Conservation (phyloP, 2,888 invertebrate genomes). For the Luperina testacea region DNA sequence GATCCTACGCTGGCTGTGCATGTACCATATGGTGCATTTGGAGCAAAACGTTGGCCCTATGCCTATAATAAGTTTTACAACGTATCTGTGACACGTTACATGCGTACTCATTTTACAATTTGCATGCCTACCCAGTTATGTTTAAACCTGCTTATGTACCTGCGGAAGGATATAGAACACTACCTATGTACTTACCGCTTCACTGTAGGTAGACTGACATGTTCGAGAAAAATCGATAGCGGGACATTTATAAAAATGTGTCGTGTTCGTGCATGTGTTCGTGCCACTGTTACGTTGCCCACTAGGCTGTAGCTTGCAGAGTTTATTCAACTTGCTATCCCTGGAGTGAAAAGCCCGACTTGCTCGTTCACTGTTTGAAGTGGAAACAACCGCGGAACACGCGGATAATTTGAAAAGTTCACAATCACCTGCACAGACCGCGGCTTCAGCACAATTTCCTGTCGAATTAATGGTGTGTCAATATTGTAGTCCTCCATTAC, state of each 20-base stretch:
- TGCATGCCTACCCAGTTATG: not conserved
- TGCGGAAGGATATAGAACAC: conserved; percentile 11
- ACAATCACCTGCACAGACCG: conserved; percentile 87
- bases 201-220: conserved; percentile 39
- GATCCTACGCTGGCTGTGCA: conserved; percentile 53
- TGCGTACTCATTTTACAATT: conserved; percentile 5
- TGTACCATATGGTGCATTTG: conserved; percentile 57
- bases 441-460: conserved; percentile 89
- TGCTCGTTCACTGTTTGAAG: conserved; percentile 77
- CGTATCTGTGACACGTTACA: conserved; percentile 6
- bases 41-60: conserved; percentile 58
- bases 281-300: conserved; percentile 52
- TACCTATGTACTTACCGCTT: conserved; percentile 18
- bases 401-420: conserved; percentile 90
- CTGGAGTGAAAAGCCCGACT: conserved; percentile 71
- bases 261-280: conserved; percentile 56
- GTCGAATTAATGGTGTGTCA: conserved; percentile 90
- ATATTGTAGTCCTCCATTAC: conserved; percentile 88
- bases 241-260: conserved; percentile 56
- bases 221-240: conserved; percentile 61
- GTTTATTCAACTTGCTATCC: conserved; percentile 78
- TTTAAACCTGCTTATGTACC: conserved; percentile 1
- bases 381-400: conserved; percentile 84
- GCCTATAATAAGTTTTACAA: conserved; percentile 52
- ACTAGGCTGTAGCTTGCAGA: conserved; percentile 66